Conservation (phyloP, 2,888 invertebrate genomes). For the Erebia epiphron region DNA sequence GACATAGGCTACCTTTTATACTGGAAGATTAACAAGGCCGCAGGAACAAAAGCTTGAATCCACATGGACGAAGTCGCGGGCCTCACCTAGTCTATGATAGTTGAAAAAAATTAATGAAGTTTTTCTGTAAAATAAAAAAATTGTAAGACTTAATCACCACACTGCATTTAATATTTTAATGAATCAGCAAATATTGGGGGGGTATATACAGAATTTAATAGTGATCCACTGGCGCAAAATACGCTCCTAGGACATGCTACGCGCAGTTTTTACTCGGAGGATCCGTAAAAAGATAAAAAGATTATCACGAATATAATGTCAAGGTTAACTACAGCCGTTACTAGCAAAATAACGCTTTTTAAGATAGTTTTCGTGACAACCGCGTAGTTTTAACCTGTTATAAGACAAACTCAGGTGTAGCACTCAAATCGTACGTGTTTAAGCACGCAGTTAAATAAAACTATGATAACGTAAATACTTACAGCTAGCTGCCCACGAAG, state of each 20-base stretch:
- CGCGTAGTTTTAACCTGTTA: neutral
- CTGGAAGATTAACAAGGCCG: too few species aligned
- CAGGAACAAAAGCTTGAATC: too few species aligned
- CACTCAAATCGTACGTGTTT: neutral
- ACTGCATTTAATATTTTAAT: neutral
- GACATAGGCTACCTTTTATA: too few species aligned
- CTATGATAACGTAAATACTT: conserved; percentile 37
- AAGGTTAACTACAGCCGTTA: conserved; percentile 3
- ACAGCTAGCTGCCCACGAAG: conserved; percentile 35
- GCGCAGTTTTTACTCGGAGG: neutral
- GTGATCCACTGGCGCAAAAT: neutral
- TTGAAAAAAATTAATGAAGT: neutral
- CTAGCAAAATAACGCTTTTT: neutral
- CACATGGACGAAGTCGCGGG: too few species aligned
- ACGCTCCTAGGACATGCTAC: neutral
- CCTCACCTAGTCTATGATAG: too few species aligned
- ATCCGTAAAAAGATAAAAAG: conserved; percentile 2
- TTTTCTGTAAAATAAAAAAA: neutral
- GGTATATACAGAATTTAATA: neutral
- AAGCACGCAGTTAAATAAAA: conserved; percentile 21
- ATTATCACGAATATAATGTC: conserved; percentile 1
- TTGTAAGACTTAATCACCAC: neutral
- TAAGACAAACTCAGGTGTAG: conserved; percentile 7
- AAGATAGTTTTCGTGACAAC: neutral
- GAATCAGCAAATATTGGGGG: conserved; percentile 1